Base-by-base conservation (phyloP, 2,888 invertebrate genomes). In the Carterocephalus palaemon region DNA sequence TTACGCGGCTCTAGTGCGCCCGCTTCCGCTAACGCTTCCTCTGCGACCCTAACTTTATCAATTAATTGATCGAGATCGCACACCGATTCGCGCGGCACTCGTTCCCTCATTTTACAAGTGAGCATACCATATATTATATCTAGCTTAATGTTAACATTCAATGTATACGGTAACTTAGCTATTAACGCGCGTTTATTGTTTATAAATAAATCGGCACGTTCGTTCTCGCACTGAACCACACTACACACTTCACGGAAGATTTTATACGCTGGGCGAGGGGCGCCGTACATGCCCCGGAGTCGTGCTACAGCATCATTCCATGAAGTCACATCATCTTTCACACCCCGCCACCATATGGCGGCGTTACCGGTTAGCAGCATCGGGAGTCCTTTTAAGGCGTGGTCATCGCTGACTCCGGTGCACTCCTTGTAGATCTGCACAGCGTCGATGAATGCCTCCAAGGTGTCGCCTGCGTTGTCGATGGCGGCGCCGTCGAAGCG, bases 51-150 rank as follows among this genome's bases (percentile, higher is more conserved):
- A n/a, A n/a, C n/a, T n/a, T n/a, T n/a, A n/a, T n/a, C n/a, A n/a
- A n/a, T n/a, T n/a, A n/a, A n/a, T n/a, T n/a, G n/a, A n/a, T n/a
- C n/a, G n/a, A n/a, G n/a, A n/a, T n/a, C 2, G 23, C 40, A n/a
- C 10, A 46, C n/a, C 20, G 9, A 20, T 46, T 9, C 29, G 4
- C 54, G 43, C 1, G 46, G 17, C 4, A 55, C 32, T 12, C 46
- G 43, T 19, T 57, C 38, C 2, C 53, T 42, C 10, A 54, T 50
- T 4, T 51, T 42, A 1, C 41, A 24, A 43, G 53, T 46, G 3
- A 56, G 31, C 2, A 57, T 37, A 1, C 57, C 52, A 17, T 55
- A 57, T 0, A 46, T 23, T 46, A 58, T 52, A 20, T 58, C 57
- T 1, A 53, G 17, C 16, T 51, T 37, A 1, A 48, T 45, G 1